Percentiles rank a stretch among this genome's conserved stretches.
Conservation (phyloP, 2,113 vertebrate genomes). For the Hyperopisus bebe region DNA sequence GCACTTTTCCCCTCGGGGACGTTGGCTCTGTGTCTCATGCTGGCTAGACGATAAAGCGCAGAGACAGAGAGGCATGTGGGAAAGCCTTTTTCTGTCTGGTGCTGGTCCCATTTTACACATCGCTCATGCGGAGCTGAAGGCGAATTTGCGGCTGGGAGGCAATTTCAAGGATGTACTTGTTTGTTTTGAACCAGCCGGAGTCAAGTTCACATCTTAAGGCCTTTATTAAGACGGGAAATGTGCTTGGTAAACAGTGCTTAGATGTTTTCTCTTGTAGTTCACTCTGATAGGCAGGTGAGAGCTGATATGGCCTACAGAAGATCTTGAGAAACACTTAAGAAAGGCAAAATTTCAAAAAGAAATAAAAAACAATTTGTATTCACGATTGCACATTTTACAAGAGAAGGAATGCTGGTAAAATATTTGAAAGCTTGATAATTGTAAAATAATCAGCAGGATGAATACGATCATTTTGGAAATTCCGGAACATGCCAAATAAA, state of each 20-base stretch:
- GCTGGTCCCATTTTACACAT: slow-evolving; percentile 32
- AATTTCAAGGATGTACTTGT: not conserved
- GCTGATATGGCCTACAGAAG: not conserved
- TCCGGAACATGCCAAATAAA: not conserved
- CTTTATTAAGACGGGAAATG: not conserved
- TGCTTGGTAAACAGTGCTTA: not conserved
- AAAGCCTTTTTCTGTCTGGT: slow-evolving; percentile 35
- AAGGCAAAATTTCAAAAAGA: not conserved
- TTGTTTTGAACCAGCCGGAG: not conserved
- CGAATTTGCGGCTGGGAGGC: not conserved
- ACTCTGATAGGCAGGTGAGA: not conserved
- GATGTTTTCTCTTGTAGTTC: not conserved
- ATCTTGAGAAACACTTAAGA: not conserved
- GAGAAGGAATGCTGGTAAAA: not conserved
- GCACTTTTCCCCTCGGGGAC: slow-evolving; percentile 39
- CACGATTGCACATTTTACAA: not conserved
- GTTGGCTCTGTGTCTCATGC: slow-evolving; percentile 47
- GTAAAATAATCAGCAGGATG: not conserved
- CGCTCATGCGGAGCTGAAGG: slow-evolving; percentile 44
- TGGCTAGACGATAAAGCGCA: slow-evolving; percentile 49
- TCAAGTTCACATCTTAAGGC: not conserved
- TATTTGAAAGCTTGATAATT: not conserved
- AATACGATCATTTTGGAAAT: not conserved
- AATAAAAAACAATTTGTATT: not conserved
- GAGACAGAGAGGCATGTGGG: slow-evolving; percentile 54